Evolutionary conservation across 2,113 vertebrate genomes (phyloP).

Genomic region (Plectropomus leopardus): DNA sequence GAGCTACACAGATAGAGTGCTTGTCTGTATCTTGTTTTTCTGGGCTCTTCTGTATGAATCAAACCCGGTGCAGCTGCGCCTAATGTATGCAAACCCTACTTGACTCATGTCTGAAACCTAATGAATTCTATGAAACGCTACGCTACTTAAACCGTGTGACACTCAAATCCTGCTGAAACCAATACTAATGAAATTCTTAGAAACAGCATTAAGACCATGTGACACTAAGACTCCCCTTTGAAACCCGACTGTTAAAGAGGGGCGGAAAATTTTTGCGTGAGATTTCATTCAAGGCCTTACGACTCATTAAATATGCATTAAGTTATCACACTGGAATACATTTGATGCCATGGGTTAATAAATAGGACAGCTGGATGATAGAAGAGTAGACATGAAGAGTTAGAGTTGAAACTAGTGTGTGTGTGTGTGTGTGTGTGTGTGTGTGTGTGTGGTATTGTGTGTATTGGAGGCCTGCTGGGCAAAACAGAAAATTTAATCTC

Average conservation of each 20-base stretch:
- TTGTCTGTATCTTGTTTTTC: background rate
- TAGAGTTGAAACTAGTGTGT: background rate
- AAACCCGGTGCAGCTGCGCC: background rate
- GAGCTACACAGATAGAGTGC: background rate
- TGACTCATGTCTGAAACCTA: constrained; percentile 29
- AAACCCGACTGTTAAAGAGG: background rate
- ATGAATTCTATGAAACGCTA: constrained; percentile 21
- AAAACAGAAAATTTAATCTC: constrained; percentile 76
- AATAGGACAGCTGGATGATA: constrained; percentile 33
- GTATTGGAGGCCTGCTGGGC: constrained; percentile 47
- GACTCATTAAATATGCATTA: constrained; percentile 27
- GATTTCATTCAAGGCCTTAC: background rate
- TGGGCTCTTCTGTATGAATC: background rate
- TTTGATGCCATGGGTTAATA: constrained; percentile 23
- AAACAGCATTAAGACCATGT: constrained; percentile 61
- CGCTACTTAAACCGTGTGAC: constrained; percentile 45
- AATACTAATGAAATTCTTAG: constrained; percentile 70
- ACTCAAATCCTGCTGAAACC: constrained; percentile 64
- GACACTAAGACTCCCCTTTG: constrained; percentile 57
- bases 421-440: constrained; percentile 13
- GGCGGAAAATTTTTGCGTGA: constrained; percentile 1
- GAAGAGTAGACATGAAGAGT: background rate
- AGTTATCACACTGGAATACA: constrained; percentile 19
- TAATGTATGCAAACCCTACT: constrained; percentile 11
- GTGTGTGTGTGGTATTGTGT: constrained; percentile 22